A percentile compares a stretch with the other conserved stretches of the same genome.
phyloP scores from a whole-genome alignment of 2,113 vertebrate species.

The Craseonycteris thonglongyai region DNA sequence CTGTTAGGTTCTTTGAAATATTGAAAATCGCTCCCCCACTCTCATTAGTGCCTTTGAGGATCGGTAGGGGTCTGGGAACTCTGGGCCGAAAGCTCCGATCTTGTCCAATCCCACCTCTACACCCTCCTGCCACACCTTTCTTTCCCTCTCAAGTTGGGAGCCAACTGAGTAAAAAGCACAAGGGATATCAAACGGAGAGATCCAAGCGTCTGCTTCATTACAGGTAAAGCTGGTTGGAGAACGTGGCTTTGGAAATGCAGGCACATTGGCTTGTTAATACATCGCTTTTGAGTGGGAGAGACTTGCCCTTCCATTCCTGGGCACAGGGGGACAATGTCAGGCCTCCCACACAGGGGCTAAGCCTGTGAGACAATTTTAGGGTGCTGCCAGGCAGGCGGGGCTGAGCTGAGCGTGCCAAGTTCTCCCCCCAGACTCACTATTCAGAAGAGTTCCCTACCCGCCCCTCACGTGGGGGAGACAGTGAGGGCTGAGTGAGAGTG shows the following conservation, averaged over 20 bases:
- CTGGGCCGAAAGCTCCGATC: background rate
- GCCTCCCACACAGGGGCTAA: background rate
- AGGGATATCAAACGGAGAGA: background rate
- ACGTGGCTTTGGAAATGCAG: background rate
- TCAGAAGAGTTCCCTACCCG: background rate
- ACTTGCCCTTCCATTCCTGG: background rate
- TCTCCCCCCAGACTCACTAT: background rate
- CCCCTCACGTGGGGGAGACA: background rate
- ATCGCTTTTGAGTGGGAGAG: background rate
- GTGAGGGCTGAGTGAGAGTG: background rate
- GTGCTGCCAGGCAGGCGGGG: background rate
- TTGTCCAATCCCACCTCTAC: background rate
- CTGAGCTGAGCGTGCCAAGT: background rate
- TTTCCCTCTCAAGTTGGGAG: background rate
- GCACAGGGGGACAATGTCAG: background rate
- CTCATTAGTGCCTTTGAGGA: conserved; percentile 26
- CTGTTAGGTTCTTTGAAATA: conserved; percentile 24
- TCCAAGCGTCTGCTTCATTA: background rate
- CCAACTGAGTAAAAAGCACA: background rate
- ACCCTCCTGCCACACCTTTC: background rate
- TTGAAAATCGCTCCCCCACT: conserved; percentile 23
- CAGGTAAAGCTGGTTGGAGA: background rate
- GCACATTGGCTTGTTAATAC: background rate
- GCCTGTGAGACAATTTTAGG: background rate
- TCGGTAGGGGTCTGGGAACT: background rate